Conservation (phyloP, 2,888 invertebrate genomes). For the Amblyjoppa proteus region DNA sequence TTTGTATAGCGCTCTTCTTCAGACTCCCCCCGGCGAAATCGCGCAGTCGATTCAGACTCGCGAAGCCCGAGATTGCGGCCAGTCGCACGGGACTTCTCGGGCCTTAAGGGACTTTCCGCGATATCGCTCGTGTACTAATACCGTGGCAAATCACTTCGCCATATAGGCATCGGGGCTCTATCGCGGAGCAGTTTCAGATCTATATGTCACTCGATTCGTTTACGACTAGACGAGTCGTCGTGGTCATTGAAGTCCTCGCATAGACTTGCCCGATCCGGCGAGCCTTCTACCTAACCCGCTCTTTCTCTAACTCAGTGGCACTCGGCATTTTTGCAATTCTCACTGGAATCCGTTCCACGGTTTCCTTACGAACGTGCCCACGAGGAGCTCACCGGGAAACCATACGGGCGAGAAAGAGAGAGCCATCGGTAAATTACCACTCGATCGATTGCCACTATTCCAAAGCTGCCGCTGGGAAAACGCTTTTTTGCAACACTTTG, state of each 20-base stretch:
- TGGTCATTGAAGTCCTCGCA: constrained; percentile 5
- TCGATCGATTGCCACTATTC: constrained; percentile 23
- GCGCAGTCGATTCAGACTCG: not conserved
- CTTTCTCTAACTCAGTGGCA: constrained; percentile 43
- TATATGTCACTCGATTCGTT: constrained; percentile 19
- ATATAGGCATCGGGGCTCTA: constrained; percentile 39
- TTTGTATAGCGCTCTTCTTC: constrained; percentile 69
- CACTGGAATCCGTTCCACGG: constrained; percentile 17
- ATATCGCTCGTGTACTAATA: constrained; percentile 28
- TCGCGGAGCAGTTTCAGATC: not conserved
- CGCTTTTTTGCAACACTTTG: constrained; percentile 52
- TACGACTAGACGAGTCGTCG: constrained; percentile 23
- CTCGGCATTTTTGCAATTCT: constrained; percentile 49
- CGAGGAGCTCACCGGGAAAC: not conserved
- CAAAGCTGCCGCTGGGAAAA: constrained; percentile 44
- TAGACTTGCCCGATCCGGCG: constrained; percentile 35
- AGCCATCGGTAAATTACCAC: constrained; percentile 46
- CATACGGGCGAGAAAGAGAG: constrained; percentile 16
- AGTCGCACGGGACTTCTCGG: constrained; percentile 29
- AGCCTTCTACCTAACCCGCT: constrained; percentile 26
- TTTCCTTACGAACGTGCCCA: constrained; percentile 28
- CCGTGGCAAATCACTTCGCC: constrained; percentile 63
- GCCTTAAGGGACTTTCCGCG: constrained; percentile 51
- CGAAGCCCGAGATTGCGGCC: constrained; percentile 28
- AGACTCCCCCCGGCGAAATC: constrained; percentile 21